phyloP scores from a whole-genome alignment of 2,113 vertebrate genomes.

The Nesoenas mayeri region DNA sequence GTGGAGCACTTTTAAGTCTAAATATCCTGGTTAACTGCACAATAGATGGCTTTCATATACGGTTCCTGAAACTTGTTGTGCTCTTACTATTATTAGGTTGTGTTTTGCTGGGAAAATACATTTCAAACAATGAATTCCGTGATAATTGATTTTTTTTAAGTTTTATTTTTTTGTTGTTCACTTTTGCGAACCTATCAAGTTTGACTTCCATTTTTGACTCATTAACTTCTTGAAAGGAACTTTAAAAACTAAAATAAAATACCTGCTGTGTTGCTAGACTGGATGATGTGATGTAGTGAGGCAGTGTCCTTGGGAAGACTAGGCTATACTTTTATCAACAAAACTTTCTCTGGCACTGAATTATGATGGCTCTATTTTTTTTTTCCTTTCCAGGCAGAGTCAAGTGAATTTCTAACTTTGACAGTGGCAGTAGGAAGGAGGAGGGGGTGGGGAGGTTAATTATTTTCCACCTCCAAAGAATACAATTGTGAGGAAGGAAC shows the following conservation, averaged over 20 bases:
- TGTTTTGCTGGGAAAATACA: background rate
- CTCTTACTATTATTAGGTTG: background rate
- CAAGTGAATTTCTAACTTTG: slow-evolving; percentile 47
- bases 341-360: slow-evolving; percentile 40
- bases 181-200: background rate
- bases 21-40: background rate
- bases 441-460: slow-evolving; percentile 58
- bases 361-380: background rate
- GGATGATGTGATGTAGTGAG: background rate
- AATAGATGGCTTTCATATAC: background rate
- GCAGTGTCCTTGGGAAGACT: slow-evolving; percentile 31
- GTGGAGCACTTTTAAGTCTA: background rate
- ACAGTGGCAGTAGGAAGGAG: slow-evolving; percentile 54
- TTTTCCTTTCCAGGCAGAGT: background rate
- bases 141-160: background rate
- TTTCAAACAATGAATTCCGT: background rate
- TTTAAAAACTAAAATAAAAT: slow-evolving; percentile 4
- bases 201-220: background rate
- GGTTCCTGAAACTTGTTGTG: background rate
- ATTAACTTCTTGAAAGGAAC: background rate
- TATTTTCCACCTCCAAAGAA: slow-evolving; percentile 65
- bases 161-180: background rate
- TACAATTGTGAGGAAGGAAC: slow-evolving; percentile 68
- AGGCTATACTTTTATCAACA: slow-evolving; percentile 16
- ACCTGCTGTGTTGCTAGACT: background rate